Evolutionary conservation across 1,140 invertebrate species (phyloP).

Genomic region (Charaxes varanes): DNA sequence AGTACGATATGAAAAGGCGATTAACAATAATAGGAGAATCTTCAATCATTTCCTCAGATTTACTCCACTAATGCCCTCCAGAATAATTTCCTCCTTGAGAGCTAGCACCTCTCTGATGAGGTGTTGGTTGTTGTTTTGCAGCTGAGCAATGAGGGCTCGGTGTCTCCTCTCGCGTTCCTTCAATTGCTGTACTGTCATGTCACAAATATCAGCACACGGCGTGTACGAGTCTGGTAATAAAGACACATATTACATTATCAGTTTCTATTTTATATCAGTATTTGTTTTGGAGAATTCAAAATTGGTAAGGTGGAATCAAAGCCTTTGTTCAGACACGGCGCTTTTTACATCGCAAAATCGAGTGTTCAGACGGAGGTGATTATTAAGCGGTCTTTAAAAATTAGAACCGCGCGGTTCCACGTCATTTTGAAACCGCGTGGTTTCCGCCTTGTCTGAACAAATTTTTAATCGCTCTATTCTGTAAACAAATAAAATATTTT

Average conservation of each 20-base stretch:
- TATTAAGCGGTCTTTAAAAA: too few relatives aligned
- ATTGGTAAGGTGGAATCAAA: too few relatives aligned
- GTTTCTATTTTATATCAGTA: too few relatives aligned
- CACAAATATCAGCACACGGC: conserved; percentile 46
- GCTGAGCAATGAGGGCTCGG: conserved; percentile 37
- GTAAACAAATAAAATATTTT: too few relatives aligned
- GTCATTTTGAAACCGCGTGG: too few relatives aligned
- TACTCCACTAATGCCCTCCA: conserved; percentile 30
- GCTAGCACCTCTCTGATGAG: conserved; percentile 47
- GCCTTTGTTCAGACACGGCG: too few relatives aligned
- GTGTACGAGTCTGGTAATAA: conserved; percentile 28
- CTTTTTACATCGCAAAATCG: too few relatives aligned
- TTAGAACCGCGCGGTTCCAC: too few relatives aligned
- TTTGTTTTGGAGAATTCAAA: neutral
- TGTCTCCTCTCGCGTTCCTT: conserved; percentile 49
- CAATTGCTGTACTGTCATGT: conserved; percentile 34
- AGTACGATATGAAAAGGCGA: neutral
- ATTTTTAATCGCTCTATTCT: too few relatives aligned
- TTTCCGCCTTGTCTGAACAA: too few relatives aligned
- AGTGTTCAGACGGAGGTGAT: too few relatives aligned
- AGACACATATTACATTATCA: conserved; percentile 5
- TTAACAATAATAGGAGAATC: conserved; percentile 14
- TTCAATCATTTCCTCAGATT: conserved; percentile 18
- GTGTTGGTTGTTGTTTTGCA: conserved; percentile 52
- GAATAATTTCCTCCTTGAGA: conserved; percentile 53